Evolutionary conservation across 2,113 vertebrate genomes (phyloP).

Genomic region (Anarrhichthys ocellatus): DNA sequence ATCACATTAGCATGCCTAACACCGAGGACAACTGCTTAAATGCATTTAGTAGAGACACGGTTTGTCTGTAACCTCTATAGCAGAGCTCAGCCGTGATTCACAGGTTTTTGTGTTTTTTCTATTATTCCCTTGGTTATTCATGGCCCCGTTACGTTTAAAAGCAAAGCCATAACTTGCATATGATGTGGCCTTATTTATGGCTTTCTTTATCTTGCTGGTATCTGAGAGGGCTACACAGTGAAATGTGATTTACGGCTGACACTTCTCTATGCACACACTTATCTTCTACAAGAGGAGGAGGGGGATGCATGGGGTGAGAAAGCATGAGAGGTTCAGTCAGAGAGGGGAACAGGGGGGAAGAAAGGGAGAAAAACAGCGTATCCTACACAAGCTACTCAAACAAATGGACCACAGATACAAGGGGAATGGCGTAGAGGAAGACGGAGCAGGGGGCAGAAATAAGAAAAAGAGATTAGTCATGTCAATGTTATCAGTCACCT

Average conservation of each 20-base stretch:
- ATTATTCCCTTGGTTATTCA: constrained; percentile 65
- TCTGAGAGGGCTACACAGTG: constrained; percentile 83
- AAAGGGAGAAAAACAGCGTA: constrained; percentile 50
- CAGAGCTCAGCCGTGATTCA: constrained; percentile 49
- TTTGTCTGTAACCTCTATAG: constrained; percentile 43
- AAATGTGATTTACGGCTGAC: constrained; percentile 81
- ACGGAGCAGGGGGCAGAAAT: constrained; percentile 72
- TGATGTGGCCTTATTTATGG: constrained; percentile 69
- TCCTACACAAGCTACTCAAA: constrained; percentile 72
- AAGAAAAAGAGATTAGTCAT: constrained; percentile 84
- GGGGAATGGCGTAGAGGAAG: constrained; percentile 71
- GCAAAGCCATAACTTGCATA: constrained; percentile 69
- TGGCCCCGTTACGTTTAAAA: constrained; percentile 71
- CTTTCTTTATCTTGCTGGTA: constrained; percentile 82
- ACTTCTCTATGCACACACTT: constrained; percentile 80
- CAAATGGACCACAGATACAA: constrained; percentile 73
- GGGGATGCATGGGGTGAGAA: constrained; percentile 76
- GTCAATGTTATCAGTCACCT: constrained; percentile 87
- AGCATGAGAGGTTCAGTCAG: constrained; percentile 69
- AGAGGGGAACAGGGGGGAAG: constrained; percentile 5
- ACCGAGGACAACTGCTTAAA: constrained; percentile 58
- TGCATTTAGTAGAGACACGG: constrained; percentile 55
- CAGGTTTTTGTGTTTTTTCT: constrained; percentile 2
- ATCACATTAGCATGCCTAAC: constrained; percentile 65
- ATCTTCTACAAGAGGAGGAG: constrained; percentile 75